A percentile compares a stretch with the other conserved stretches of the same genome.
phyloP scores from a whole-genome alignment of 2,113 vertebrate species.

The Synchiropus splendidus region DNA sequence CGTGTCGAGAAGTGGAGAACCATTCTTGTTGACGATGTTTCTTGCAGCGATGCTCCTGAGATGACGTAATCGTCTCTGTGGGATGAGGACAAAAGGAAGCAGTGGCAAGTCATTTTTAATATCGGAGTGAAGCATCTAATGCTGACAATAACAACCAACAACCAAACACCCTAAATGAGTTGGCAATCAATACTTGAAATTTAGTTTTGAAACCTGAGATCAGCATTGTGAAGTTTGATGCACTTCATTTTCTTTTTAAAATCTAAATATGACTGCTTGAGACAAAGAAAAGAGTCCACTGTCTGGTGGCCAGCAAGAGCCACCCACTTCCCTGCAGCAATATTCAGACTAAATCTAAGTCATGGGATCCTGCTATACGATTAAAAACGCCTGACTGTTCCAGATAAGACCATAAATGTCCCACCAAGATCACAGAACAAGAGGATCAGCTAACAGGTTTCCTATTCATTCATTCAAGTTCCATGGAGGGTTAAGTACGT shows the following conservation, averaged over 20 bases:
- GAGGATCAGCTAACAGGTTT: constrained; percentile 2
- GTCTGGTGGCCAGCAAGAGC: constrained; percentile 19
- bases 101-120: too few species aligned
- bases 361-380: constrained; percentile 59
- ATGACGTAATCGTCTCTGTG: constrained; percentile 88
- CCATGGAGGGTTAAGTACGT: too few species aligned
- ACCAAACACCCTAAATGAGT: constrained; percentile 3
- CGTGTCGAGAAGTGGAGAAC: constrained; percentile 85
- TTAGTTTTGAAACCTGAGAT: background rate
- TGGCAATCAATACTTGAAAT: too few species aligned
- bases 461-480: too few species aligned
- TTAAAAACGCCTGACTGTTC: constrained; percentile 59
- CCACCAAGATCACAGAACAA: constrained; percentile 18
- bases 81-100: constrained; percentile 3
- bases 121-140: too few species aligned
- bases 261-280: background rate
- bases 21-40: constrained; percentile 89
- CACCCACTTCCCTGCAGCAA: constrained; percentile 25
- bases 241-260: too few species aligned
- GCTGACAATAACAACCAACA: background rate
- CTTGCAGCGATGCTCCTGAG: constrained; percentile 91
- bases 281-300: background rate
- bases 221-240: too few species aligned
- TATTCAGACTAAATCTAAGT: constrained; percentile 55
- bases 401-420: constrained; percentile 2